Conservation (phyloP, 2,888 invertebrate genomes). For the Gryllus longicercus region DNA sequence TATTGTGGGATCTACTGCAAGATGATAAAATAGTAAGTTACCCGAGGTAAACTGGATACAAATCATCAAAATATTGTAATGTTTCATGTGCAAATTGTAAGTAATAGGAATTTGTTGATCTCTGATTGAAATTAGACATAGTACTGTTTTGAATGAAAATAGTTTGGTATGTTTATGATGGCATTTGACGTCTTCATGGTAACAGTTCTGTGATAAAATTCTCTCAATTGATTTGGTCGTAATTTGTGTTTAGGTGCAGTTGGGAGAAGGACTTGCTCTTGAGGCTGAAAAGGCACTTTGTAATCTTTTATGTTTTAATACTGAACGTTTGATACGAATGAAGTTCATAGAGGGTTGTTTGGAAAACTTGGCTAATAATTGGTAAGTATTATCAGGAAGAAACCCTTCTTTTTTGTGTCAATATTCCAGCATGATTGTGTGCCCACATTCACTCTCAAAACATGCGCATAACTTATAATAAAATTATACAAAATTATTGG, state of each 20-base stretch:
- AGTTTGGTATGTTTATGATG: not conserved
- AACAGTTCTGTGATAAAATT: not conserved
- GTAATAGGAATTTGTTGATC: not conserved
- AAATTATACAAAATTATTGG: too few species aligned
- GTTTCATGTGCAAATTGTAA: too few species aligned
- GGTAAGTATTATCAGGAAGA: constrained; percentile 48
- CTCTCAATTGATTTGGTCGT: not conserved
- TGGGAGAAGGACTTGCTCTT: constrained; percentile 86
- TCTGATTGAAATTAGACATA: not conserved
- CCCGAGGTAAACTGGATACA: not conserved
- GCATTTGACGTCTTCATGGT: not conserved
- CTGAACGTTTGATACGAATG: constrained; percentile 83
- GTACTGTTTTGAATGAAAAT: not conserved
- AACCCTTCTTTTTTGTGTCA: constrained; percentile 25
- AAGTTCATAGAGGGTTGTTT: constrained; percentile 94
- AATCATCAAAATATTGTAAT: not conserved
- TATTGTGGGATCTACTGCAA: constrained; percentile 91
- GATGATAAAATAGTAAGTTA: constrained; percentile 79
- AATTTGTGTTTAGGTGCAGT: constrained; percentile 59
- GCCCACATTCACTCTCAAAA: too few species aligned
- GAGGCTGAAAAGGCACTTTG: constrained; percentile 92
- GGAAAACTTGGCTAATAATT: constrained; percentile 81
- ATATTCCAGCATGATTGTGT: too few species aligned
- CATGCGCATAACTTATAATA: too few species aligned
- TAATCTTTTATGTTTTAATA: constrained; percentile 83